Evolutionary conservation across 2,797 vertebrate genomes (phyloP).

Genomic region (Pachyuromys duprasi): DNA sequence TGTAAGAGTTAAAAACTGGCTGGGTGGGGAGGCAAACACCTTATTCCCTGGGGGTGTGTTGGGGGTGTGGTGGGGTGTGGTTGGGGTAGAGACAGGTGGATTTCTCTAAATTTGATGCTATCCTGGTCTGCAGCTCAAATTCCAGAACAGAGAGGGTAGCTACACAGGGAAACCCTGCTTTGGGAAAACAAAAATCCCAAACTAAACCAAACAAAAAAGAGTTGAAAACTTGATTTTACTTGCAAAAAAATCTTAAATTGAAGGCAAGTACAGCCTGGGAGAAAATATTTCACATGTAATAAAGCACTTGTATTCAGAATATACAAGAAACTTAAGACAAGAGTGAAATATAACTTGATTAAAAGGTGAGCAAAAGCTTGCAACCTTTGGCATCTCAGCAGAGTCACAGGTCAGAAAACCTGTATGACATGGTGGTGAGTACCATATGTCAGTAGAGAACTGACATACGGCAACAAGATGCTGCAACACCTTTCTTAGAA

Average conservation of each 20-base stretch:
- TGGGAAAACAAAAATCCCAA: background rate
- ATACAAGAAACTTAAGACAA: background rate
- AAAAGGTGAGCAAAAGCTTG: background rate
- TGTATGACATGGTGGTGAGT: background rate
- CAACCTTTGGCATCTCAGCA: background rate
- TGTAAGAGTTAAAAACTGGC: constrained; percentile 5
- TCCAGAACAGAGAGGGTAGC: background rate
- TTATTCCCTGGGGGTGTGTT: background rate
- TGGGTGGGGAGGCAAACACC: background rate
- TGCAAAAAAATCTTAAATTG: constrained; percentile 4
- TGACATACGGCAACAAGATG: background rate
- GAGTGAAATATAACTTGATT: background rate
- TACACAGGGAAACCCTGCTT: background rate
- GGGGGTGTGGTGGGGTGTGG: background rate
- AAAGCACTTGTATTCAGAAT: background rate
- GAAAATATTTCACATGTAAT: background rate
- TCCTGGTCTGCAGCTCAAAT: background rate
- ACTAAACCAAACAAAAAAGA: background rate
- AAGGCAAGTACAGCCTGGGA: background rate
- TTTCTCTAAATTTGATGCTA: background rate
- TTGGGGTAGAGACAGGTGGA: background rate
- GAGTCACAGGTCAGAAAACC: background rate
- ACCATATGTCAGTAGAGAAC: background rate
- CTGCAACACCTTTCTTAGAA: background rate
- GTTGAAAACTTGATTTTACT: background rate